Evolutionary conservation across 2,113 vertebrate species (phyloP).

Genomic region (Semnornis frantzii): DNA sequence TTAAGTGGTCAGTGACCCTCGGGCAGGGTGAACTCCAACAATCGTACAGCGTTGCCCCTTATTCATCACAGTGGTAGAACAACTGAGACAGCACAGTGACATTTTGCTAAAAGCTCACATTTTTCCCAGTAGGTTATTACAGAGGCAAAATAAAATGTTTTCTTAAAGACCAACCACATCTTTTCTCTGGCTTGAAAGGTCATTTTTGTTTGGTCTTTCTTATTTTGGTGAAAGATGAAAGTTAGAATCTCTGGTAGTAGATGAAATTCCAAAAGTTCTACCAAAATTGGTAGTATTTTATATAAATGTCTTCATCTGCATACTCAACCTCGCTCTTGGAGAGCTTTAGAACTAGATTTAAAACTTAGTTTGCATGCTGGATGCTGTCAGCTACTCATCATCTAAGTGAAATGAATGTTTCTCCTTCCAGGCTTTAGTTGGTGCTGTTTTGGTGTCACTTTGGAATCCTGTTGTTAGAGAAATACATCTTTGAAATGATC

Average conservation of each 20-base stretch:
- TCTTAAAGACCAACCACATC: neutral
- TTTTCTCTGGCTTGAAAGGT: slow-evolving; percentile 34
- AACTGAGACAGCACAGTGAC: slow-evolving; percentile 4
- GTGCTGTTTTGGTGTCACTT: neutral
- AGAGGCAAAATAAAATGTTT: slow-evolving; percentile 19
- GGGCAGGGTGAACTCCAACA: neutral
- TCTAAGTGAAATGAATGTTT: neutral
- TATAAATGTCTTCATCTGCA: neutral
- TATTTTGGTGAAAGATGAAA: neutral
- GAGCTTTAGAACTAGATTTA: neutral
- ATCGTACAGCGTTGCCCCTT: neutral
- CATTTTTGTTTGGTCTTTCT: neutral
- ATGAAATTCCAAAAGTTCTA: neutral
- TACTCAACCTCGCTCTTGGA: neutral
- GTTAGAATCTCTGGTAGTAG: neutral
- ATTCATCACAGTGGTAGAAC: slow-evolving; percentile 13
- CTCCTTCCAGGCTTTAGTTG: neutral
- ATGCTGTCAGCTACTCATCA: neutral
- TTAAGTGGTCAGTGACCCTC: slow-evolving; percentile 22
- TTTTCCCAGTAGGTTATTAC: slow-evolving; percentile 3
- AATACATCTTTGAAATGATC: neutral
- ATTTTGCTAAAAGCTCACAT: slow-evolving; percentile 51
- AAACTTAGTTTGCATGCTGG: neutral
- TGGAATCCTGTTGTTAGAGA: neutral
- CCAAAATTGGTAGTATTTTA: neutral